A percentile compares a stretch with the other conserved stretches of the same genome.
phyloP scores from a whole-genome alignment of 2,113 vertebrate species.

The Carollia perspicillata region DNA sequence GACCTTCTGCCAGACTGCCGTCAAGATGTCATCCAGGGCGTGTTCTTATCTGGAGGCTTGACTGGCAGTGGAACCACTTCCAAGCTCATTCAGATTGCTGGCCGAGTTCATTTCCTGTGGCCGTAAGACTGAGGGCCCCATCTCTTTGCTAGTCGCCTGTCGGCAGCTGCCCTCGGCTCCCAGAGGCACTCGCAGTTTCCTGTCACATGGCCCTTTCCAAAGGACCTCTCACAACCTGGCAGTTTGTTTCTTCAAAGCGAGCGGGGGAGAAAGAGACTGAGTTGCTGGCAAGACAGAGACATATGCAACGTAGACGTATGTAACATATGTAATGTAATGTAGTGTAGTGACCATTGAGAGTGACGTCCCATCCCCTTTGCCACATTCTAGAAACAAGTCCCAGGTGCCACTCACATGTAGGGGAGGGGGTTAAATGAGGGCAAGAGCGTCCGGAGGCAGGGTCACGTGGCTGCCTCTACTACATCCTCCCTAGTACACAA shows the following conservation, averaged over 20 bases:
- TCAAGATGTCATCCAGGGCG: not conserved
- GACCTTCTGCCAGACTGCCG: not conserved
- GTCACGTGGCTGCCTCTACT: not conserved
- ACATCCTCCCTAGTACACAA: no score
- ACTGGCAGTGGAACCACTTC: not conserved
- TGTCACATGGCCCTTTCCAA: not conserved
- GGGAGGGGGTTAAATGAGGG: not conserved
- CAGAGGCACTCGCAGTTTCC: no score
- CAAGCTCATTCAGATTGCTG: not conserved
- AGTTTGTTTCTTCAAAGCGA: not conserved
- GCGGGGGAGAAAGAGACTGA: not conserved
- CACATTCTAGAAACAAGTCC: not conserved
- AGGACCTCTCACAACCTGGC: not conserved
- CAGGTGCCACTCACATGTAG: not conserved
- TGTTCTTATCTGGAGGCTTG: not conserved
- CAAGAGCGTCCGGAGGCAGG: not conserved
- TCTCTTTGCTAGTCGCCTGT: not conserved
- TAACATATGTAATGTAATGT: accelerated
- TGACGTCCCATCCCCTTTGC: not conserved
- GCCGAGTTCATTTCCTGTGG: not conserved
- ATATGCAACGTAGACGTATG: not conserved
- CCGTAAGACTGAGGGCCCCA: not conserved
- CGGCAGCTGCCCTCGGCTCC: not conserved
- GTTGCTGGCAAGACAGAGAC: not conserved
- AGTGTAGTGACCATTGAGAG: no score